Evolutionary conservation across 2,797 vertebrate species (phyloP).

Genomic region (Characodon lateralis): DNA sequence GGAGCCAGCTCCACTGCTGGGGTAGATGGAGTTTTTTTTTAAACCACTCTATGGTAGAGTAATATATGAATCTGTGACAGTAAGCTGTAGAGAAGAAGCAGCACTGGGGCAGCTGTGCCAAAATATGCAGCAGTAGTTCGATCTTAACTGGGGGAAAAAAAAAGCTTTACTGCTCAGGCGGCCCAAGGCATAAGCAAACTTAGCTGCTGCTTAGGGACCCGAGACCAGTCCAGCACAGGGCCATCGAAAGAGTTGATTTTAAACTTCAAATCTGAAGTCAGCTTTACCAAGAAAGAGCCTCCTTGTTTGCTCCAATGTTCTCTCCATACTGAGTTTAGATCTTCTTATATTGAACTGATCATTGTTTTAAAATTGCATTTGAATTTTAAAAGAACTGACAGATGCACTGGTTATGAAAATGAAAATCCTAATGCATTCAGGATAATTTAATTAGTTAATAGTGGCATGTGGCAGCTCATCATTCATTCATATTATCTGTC

Average conservation of each 20-base stretch:
- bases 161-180: slow-evolving; percentile 2
- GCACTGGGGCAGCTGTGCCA: slow-evolving; percentile 18
- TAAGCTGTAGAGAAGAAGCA: slow-evolving; percentile 16
- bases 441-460: neutral
- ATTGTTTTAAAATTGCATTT: neutral
- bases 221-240: neutral
- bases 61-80: slow-evolving; percentile 14
- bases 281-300: neutral
- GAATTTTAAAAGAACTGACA: neutral
- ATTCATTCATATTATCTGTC: neutral
- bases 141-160: slow-evolving; percentile 20
- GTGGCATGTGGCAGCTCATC: neutral
- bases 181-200: neutral
- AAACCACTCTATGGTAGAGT: slow-evolving; percentile 4
- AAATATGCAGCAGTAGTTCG: slow-evolving; percentile 25
- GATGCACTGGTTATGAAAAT: no score
- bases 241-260: neutral
- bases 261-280: neutral
- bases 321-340: neutral
- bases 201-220: neutral
- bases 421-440: neutral
- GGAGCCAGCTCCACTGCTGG: slow-evolving; percentile 22
- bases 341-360: neutral
- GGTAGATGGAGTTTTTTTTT: neutral
- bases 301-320: neutral